These are phyloP conservation scores for Sciurus vulgaris DNA, from an alignment of 2,797 vertebrate species.

Conservation along the genomic window DNA sequence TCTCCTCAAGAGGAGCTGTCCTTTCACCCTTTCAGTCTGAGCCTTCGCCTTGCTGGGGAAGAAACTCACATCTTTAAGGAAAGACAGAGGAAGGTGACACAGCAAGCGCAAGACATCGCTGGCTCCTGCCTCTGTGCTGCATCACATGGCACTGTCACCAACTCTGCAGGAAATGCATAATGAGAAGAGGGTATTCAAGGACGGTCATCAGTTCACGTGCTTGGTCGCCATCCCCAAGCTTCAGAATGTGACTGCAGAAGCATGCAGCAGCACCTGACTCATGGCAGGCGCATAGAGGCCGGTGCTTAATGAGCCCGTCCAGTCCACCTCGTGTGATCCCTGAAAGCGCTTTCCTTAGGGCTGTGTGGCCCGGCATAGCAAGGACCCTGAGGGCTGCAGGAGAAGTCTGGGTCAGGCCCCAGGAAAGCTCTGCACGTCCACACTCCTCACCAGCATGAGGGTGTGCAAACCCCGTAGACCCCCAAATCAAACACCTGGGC, in stretches of 20 bases:
- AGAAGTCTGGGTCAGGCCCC: fast-evolving
- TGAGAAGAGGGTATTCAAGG: background rate
- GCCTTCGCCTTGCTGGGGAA: background rate
- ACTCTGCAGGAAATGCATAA: background rate
- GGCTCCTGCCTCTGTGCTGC: background rate
- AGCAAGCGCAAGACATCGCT: background rate
- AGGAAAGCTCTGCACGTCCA: background rate
- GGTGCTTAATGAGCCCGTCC: background rate
- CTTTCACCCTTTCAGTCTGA: background rate
- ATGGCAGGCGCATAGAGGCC: background rate
- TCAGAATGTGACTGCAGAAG: background rate
- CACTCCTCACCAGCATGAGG: background rate
- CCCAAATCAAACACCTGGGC: background rate
- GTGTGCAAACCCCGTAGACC: background rate
- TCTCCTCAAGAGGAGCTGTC: too few relatives aligned
- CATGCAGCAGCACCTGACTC: background rate
- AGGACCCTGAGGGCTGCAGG: background rate
- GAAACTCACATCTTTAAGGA: background rate
- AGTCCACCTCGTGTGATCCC: background rate
- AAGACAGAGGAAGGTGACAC: background rate
- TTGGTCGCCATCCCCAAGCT: background rate
- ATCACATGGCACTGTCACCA: background rate
- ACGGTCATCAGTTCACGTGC: too few relatives aligned
- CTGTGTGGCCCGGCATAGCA: fast-evolving
- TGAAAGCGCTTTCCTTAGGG: background rate